Base-by-base conservation (phyloP, 2,113 vertebrate species). In the Callaeas wilsoni region DNA sequence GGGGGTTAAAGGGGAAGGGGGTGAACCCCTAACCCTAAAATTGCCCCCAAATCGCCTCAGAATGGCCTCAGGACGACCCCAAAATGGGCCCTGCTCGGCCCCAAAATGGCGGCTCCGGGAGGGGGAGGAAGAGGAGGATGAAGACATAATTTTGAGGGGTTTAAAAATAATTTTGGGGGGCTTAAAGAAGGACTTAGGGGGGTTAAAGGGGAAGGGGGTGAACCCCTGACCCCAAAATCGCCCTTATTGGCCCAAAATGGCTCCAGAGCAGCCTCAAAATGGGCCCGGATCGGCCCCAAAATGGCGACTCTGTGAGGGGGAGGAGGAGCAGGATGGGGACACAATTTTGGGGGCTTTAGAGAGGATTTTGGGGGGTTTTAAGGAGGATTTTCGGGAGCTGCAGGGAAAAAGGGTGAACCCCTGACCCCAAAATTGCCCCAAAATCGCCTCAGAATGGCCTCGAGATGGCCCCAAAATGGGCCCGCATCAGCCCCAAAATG, bases 201-300 rank as follows among this genome's bases (percentile, higher is more conserved):
- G 30, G 8, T 29, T 37, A 4, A 30, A 50, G 10, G 35, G 10
- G 14, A 30, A 5, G n/a, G 7, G 20, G 5, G 6, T 39, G 20
- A 71, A 71, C 12, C 29, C 30, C 50, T 13, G 16, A 16, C 29
- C 69, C 21, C 29, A 41, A 33, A 53, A 33, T 13, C 1, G 8
- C 25, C 33, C 4, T 4, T 12, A 21, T 37, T 6, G 17, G 13
- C 46, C 13, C 18, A 22, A 37, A 39, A 37, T 0, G 4, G 26
- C 6, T 16, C 8, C 20, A 33, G 41, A 42, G 13, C 19, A 16
- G 64, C 29, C 52, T 4, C 52, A 19, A 32, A 53, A 53, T 5
- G 16, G 17, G 10, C 52, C 52, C 15, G 4, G 26, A 16, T 7
- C 49, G 6, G 27, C 7, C 64, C 19, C 25, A 49, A 49, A 35